A percentile compares a stretch with the other conserved stretches of the same genome.
phyloP scores from a whole-genome alignment of 2,888 invertebrate genomes.

The Drosophila borborema region DNA sequence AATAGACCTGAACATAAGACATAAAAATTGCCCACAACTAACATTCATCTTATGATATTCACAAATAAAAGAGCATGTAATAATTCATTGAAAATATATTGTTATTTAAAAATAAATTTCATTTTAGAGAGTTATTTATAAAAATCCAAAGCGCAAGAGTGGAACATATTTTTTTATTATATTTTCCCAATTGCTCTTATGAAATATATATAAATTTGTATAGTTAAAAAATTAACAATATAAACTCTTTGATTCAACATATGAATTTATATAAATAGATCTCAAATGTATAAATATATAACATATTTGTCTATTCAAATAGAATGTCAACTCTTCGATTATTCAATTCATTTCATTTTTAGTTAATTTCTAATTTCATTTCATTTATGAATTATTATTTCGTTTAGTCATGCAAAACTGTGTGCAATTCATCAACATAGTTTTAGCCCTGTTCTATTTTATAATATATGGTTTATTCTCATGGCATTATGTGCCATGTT shows the following conservation, averaged over 20 bases:
- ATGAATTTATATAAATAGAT: no score
- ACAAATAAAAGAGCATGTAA: not conserved
- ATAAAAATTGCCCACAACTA: not conserved
- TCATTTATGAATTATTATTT: constrained; percentile 35
- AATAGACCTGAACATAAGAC: not conserved
- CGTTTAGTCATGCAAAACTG: constrained; percentile 49
- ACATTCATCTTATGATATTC: not conserved
- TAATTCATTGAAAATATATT: constrained; percentile 1
- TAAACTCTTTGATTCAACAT: no score
- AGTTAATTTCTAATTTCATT: constrained; percentile 6
- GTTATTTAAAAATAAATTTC: constrained; percentile 1
- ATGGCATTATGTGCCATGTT: constrained; percentile 40
- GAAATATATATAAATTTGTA: not conserved
- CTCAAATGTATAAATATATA: not conserved
- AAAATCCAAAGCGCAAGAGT: not conserved
- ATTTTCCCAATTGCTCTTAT: not conserved
- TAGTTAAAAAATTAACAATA: no score
- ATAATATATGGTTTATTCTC: constrained; percentile 55
- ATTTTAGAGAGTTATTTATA: not conserved
- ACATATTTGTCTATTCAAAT: not conserved
- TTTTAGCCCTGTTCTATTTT: constrained; percentile 25
- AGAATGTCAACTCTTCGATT: not conserved
- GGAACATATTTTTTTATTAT: not conserved
- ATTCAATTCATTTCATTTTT: not conserved
- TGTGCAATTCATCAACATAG: constrained; percentile 49